Percentiles rank a stretch among this genome's conserved stretches.
Conservation (phyloP, 2,113 vertebrate species). For the Tachysurus vachellii region DNA sequence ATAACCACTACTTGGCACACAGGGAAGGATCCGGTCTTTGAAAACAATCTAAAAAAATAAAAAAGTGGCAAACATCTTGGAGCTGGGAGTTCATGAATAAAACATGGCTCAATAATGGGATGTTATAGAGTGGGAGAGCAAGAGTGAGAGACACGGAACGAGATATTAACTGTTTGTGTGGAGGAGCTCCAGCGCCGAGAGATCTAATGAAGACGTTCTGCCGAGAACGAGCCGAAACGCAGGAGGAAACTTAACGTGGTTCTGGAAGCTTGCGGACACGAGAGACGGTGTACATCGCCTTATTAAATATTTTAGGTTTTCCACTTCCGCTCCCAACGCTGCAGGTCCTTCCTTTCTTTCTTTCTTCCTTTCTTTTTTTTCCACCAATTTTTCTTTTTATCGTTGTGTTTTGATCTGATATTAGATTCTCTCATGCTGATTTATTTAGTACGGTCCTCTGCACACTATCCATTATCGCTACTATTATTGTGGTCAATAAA, state of each 20-base stretch:
- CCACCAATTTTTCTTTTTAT: not conserved
- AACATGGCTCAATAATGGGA: conserved; percentile 66
- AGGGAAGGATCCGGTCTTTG: conserved; percentile 45
- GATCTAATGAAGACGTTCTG: conserved; percentile 70
- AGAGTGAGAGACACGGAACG: conserved; percentile 42
- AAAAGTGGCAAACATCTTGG: conserved; percentile 50
- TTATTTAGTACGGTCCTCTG: conserved; percentile 5
- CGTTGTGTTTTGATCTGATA: not conserved
- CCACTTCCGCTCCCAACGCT: not conserved
- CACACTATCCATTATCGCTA: not conserved
- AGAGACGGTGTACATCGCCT: not conserved
- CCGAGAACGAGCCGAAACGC: conserved; percentile 42
- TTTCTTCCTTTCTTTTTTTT: not conserved
- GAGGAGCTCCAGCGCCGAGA: conserved; percentile 62
- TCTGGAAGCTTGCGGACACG: not conserved
- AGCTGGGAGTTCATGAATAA: conserved; percentile 63
- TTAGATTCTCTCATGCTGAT: not conserved
- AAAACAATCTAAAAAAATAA: conserved; percentile 60
- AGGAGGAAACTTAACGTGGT: not conserved
- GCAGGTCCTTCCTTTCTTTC: not conserved
- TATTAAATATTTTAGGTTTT: not conserved
- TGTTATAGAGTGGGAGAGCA: conserved; percentile 42
- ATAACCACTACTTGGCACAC: conserved; percentile 54
- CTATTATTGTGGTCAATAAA: not conserved
- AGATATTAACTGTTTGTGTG: conserved; percentile 59